Evolutionary conservation across 2,113 vertebrate species (phyloP).

Genomic region (Spilogale gracilis): DNA sequence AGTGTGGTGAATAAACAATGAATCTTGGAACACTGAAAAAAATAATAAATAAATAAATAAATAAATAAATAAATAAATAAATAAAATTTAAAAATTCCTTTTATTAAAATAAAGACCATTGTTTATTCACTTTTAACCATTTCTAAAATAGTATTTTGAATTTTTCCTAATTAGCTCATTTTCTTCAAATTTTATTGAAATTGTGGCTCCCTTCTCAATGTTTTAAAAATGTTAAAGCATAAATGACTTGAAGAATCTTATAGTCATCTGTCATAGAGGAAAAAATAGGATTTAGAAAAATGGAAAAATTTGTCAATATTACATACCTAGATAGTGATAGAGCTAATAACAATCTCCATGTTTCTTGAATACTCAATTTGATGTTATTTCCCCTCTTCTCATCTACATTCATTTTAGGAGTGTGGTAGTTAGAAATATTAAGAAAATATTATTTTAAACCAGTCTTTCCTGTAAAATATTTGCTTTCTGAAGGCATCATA

Average conservation of each 20-base stretch:
- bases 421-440: not conserved
- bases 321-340: not conserved
- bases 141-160: constrained; percentile 34
- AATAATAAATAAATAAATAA: too few species aligned
- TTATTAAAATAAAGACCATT: not conserved
- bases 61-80: too few species aligned
- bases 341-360: not conserved
- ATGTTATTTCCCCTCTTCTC: not conserved
- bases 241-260: not conserved
- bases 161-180: not conserved
- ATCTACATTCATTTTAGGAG: constrained; percentile 8
- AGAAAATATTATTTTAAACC: not conserved
- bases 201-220: not conserved
- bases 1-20: too few species aligned
- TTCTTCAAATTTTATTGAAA: constrained; percentile 30
- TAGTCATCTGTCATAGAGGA: not conserved
- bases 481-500: not conserved
- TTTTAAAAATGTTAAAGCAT: not conserved
- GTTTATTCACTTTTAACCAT: not conserved
- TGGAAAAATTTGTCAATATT: not conserved
- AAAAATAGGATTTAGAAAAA: constrained; percentile 13
- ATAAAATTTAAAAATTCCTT: not conserved
- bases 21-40: too few species aligned
- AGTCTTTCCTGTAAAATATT: constrained; percentile 1
- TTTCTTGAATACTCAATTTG: not conserved